Evolutionary conservation across 2,888 invertebrate species (phyloP).

Genomic region (Aphelenchoides bicaudatus): DNA sequence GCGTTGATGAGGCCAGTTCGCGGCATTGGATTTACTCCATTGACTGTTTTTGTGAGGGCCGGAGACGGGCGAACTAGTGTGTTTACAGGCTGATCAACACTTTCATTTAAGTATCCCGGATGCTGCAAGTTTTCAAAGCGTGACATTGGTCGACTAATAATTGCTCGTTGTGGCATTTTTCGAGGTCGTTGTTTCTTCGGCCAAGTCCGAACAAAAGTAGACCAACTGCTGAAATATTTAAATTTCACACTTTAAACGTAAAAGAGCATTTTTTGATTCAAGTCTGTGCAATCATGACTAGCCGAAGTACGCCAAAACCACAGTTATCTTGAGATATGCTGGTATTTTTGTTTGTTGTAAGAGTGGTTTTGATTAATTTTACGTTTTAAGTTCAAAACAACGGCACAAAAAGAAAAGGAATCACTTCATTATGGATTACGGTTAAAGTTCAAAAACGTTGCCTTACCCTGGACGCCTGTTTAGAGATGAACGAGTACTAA

Average conservation of each 20-base stretch:
- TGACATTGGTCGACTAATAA: not conserved
- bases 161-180: slow-evolving; percentile 9
- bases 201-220: slow-evolving; percentile 5
- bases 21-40: not conserved
- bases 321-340: too few relatives aligned
- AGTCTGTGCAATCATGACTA: too few relatives aligned
- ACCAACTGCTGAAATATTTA: too few relatives aligned
- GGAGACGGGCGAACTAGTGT: slow-evolving; percentile 3
- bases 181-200: not conserved
- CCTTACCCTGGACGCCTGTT: slow-evolving; percentile 1
- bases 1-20: not conserved
- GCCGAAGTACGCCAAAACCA: too few relatives aligned
- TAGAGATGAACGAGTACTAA: slow-evolving; percentile 4
- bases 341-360: too few relatives aligned
- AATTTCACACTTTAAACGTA: too few relatives aligned
- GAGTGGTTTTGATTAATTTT: too few relatives aligned
- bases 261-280: too few relatives aligned
- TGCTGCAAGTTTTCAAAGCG: slow-evolving; percentile 2
- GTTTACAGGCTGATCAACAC: not conserved
- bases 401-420: too few relatives aligned
- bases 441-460: too few relatives aligned
- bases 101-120: slow-evolving; percentile 13
- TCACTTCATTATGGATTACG: too few relatives aligned
- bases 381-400: too few relatives aligned
- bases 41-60: not conserved